phyloP scores from a whole-genome alignment of 2,113 vertebrate genomes.

The Piaya cayana region DNA sequence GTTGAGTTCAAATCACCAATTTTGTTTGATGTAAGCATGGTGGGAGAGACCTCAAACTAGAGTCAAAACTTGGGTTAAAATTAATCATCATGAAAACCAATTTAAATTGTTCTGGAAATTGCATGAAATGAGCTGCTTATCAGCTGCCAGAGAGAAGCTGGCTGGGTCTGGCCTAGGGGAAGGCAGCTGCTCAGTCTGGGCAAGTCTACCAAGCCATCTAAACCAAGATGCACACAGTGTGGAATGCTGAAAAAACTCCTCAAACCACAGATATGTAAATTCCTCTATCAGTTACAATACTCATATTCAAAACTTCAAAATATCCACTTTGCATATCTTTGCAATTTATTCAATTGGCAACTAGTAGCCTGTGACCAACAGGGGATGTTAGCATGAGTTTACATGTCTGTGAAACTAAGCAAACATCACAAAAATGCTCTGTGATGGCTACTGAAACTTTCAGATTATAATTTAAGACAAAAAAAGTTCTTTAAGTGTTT shows the following conservation, averaged over 20 bases:
- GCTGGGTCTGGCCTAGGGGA: neutral
- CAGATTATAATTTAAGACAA: neutral
- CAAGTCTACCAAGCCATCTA: neutral
- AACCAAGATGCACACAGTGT: neutral
- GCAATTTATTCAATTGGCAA: neutral
- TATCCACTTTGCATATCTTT: neutral
- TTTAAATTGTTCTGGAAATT: neutral
- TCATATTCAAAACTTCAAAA: neutral
- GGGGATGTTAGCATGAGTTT: neutral
- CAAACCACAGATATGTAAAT: neutral
- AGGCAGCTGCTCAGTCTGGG: constrained; percentile 14
- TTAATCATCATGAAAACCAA: neutral
- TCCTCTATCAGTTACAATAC: neutral
- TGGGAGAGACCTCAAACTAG: neutral
- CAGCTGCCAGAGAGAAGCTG: neutral
- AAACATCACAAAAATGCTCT: neutral
- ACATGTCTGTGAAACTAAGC: neutral
- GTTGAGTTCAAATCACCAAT: neutral
- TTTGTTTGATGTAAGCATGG: neutral
- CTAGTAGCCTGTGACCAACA: neutral
- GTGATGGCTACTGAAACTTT: neutral
- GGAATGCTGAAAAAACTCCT: neutral
- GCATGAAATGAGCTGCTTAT: neutral
- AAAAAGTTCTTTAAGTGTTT: neutral
- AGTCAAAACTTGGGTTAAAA: neutral